A percentile compares a stretch with the other conserved stretches of the same genome.
Conservation (phyloP, 2,797 vertebrate genomes). For the Spheniscus humboldti region DNA sequence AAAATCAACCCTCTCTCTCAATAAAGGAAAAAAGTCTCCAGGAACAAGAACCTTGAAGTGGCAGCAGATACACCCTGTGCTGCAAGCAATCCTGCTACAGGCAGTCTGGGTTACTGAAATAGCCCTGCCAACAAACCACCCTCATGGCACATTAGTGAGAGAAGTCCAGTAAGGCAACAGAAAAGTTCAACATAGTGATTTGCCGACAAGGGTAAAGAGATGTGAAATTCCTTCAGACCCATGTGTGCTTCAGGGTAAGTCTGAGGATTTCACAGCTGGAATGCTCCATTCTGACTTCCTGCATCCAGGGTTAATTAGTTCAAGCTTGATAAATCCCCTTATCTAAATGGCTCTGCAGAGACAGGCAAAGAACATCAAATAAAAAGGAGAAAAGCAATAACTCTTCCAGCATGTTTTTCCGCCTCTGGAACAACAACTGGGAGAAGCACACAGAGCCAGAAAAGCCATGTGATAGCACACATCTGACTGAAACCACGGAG, state of each 20-base stretch:
- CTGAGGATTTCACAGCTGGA: conserved; percentile 32
- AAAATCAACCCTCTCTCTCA: background rate
- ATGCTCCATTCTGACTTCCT: conserved; percentile 15
- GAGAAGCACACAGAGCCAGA: background rate
- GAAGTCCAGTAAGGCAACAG: background rate
- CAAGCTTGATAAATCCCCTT: conserved; percentile 57
- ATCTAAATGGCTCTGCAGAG: conserved; percentile 53
- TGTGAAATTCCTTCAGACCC: background rate
- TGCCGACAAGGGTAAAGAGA: background rate
- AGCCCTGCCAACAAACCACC: background rate
- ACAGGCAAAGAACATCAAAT: conserved; percentile 47
- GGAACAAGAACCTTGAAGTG: background rate
- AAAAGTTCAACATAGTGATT: background rate
- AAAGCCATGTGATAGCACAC: background rate
- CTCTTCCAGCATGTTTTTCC: conserved; percentile 25
- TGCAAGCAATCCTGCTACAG: no score
- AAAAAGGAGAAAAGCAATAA: conserved; percentile 31
- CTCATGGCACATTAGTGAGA: accelerated
- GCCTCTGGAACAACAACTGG: background rate
- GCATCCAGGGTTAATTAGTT: conserved; percentile 53
- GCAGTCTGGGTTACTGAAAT: background rate
- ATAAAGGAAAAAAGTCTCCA: background rate
- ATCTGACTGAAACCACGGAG: background rate
- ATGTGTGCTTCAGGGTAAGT: background rate
- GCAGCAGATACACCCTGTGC: background rate